Base-by-base conservation (phyloP, 2,888 invertebrate genomes). In the Atherix ibis region DNA sequence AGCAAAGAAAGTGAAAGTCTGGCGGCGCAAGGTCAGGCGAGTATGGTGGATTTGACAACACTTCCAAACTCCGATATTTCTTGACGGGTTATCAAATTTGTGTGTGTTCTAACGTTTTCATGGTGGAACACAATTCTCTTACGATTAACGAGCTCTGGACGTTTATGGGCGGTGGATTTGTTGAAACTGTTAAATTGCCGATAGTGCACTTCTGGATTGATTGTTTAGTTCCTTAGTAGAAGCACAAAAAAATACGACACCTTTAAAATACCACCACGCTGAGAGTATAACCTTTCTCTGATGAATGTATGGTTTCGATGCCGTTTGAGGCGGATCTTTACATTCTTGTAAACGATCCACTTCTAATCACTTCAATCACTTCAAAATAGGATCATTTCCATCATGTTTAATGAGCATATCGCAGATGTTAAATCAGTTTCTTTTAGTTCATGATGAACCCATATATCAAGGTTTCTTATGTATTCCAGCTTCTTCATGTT, bases 321-420 rank as follows among this genome's bases (percentile, higher is more conserved):
- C 22, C 31, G 31, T 22, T 31, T 31, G 12, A 22, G 19, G 9
- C 13, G 14, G 18, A n/a, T 33, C 33, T 18, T 33, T 36, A 32
- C 32, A 27, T 36, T 32, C 18, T 36, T 27, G 32, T 32, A 32
- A 27, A 36, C 36, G 22, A 32, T 32, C 36, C 32, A 36, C 28
- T 36, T 36, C 30, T 32, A 27, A 32, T 32, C 36, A 12, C 28
- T 32, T 32, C 28, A 27, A 28, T 32, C 36, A 8, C 14, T 22
- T 22, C 10, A 22, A 10, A 22, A 22, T 8, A 8, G 22, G 22
- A 10, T 22, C 22, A 10, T 22, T 27, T 33, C 27, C 8, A 18
- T 16, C 27, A 27, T 31, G 35, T 15, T 30, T 19, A 25, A 36
- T 31, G 5, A 31, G n/a, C 9, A 27, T 31, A 16, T 36, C 36